Percentiles rank a stretch among this genome's conserved stretches.
phyloP scores from a whole-genome alignment of 2,888 invertebrate genomes.

The Drosophila sordidapex region DNA sequence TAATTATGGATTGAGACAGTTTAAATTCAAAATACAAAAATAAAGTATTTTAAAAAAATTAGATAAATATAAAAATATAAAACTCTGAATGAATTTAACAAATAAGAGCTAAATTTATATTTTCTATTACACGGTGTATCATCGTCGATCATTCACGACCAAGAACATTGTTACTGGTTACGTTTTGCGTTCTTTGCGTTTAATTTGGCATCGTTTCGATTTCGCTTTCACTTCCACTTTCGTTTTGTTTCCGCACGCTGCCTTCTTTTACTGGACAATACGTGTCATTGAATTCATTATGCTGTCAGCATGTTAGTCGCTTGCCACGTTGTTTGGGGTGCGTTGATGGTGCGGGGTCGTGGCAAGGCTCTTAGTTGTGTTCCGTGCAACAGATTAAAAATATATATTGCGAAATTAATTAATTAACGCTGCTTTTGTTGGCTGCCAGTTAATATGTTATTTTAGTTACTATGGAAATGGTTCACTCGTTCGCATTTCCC shows the following conservation, averaged over 20 bases:
- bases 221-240: slow-evolving; percentile 23
- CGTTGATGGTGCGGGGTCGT: not conserved
- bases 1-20: not conserved
- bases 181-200: slow-evolving; percentile 4
- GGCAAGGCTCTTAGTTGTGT: slow-evolving; percentile 8
- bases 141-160: not conserved
- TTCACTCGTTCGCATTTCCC: slow-evolving; percentile 6
- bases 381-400: slow-evolving; percentile 47
- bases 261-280: slow-evolving; percentile 42
- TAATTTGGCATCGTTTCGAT: slow-evolving; percentile 10
- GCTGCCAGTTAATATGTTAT: slow-evolving; percentile 39
- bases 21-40: not conserved
- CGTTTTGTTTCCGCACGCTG: slow-evolving; percentile 44
- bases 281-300: slow-evolving; percentile 77
- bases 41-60: not conserved
- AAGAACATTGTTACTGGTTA: not conserved
- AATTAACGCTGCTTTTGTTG: slow-evolving; percentile 57
- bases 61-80: not conserved
- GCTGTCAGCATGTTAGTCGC: slow-evolving; percentile 55
- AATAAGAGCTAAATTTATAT: not conserved
- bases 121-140: not conserved
- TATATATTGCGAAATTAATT: slow-evolving; percentile 66
- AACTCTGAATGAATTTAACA: not conserved
- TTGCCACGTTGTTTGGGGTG: slow-evolving; percentile 4
- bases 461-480: not conserved